phyloP scores from a whole-genome alignment of 1,140 invertebrate genomes.

The Penaeus japonicus region DNA sequence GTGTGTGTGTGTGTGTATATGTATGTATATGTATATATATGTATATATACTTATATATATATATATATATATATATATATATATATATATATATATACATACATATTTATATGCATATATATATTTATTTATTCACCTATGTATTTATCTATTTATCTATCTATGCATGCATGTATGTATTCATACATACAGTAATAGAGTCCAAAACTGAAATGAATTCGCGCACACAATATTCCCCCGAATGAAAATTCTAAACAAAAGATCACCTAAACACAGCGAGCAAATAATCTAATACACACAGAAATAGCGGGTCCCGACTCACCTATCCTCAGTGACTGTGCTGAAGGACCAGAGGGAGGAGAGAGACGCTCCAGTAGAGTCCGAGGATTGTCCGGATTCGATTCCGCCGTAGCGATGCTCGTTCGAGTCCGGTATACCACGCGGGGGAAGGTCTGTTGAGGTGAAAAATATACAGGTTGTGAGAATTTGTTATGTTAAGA shows the following conservation, averaged over 20 bases:
- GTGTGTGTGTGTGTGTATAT: no score
- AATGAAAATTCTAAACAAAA: no score
- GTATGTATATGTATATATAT: no score
- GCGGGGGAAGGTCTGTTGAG: background rate
- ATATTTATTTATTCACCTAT: background rate
- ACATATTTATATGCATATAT: background rate
- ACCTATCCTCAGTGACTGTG: constrained; percentile 48
- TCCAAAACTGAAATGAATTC: no score
- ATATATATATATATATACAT: no score
- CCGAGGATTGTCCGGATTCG: constrained; percentile 35
- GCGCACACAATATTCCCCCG: no score
- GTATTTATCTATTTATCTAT: background rate
- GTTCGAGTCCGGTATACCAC: background rate
- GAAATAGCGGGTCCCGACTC: background rate
- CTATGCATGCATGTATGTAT: background rate
- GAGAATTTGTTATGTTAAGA: background rate
- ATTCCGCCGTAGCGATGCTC: constrained; percentile 13
- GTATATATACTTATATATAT: no score
- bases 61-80: no score
- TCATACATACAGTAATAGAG: background rate
- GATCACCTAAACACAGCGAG: no score
- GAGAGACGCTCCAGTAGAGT: constrained; percentile 26
- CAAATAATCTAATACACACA: no score
- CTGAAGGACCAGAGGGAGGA: constrained; percentile 46
- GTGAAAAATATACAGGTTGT: background rate